Base-by-base conservation (phyloP, 2,797 vertebrate species). In the Hydrophis major region DNA sequence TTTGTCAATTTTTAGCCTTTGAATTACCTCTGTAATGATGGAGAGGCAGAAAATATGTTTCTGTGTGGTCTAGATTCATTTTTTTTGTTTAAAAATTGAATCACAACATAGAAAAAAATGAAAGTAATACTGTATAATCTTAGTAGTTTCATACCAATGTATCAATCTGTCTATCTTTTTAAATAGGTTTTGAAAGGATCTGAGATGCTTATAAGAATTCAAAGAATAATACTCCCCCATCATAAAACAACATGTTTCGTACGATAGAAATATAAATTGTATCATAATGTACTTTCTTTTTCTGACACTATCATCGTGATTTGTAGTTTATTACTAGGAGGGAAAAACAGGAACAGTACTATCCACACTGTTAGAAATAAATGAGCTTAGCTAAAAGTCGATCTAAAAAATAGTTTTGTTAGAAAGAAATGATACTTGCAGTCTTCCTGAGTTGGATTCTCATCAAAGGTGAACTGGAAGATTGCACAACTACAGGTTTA, bases 381-480 rank as follows among this genome's bases (percentile, higher is more conserved):
- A 78, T 37, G 47, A 92, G n/a, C 25, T 63, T 63, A 20, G 47
- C 57, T 59, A 89, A 42, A 92, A 61, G 47, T 69, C 66, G 32
- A 32, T 69, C 66, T 92, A 92, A 92, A 83, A 92, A 56, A 89
- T 92, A 53, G 4, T 66, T 86, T 18, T 90, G 59, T 63, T 53
- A 47, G 20, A 57, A 63, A 78, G n/a, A 90, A 66, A 50, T 86
- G 28, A 66, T 42, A 27, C 18, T 92, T 92, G 86, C 32, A 74
- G 6, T 50, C 32, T 78, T 92, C 59, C 13, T 61, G 47, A 83
- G 74, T 86, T 89, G 22, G 16, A 42, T 89, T 89, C 28, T 56
- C 74, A 16, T 55, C 13, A 27, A 60, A 47, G 59, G 13, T 3
- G n/a, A 28, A 37, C 32, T 86, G 69, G 18, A 61, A n/a, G 56